These are phyloP conservation scores for Hyperopisus bebe DNA, from an alignment of 2,113 vertebrate species.

Conservation along the genomic window DNA sequence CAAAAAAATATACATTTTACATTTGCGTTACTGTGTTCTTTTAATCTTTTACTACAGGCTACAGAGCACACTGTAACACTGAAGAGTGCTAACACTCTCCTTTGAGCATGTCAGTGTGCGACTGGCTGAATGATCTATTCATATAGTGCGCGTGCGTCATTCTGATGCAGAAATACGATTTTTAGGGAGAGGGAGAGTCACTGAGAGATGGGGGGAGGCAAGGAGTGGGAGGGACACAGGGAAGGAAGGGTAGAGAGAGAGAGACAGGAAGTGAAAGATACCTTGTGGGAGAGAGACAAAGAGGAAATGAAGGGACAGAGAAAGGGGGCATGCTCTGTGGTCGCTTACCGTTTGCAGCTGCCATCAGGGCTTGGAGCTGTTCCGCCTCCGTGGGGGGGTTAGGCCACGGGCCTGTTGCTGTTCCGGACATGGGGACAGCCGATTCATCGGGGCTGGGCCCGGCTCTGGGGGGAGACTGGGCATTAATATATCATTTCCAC, in stretches of 20 bases:
- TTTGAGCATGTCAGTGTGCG: neutral
- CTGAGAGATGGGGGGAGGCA: neutral
- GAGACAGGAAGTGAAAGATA: neutral
- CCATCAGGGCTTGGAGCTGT: slow-evolving; percentile 95
- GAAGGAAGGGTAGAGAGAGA: neutral
- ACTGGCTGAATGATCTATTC: neutral
- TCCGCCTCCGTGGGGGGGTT: slow-evolving; percentile 95
- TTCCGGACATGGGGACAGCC: slow-evolving; percentile 26
- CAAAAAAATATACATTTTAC: neutral
- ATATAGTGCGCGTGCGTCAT: neutral
- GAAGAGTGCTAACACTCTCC: neutral
- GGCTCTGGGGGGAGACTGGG: slow-evolving; percentile 46
- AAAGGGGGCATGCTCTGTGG: neutral
- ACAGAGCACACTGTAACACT: neutral
- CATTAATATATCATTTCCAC: neutral
- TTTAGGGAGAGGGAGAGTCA: neutral
- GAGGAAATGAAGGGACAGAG: neutral
- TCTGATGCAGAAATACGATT: neutral
- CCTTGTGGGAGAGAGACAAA: neutral
- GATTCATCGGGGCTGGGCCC: slow-evolving; percentile 65
- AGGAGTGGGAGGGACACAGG: neutral
- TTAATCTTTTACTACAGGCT: neutral
- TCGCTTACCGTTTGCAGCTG: slow-evolving; percentile 83
- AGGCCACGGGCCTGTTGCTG: slow-evolving; percentile 94
- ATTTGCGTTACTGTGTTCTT: neutral